Conservation (phyloP, 2,113 vertebrate genomes). For the Perognathus longimembris region DNA sequence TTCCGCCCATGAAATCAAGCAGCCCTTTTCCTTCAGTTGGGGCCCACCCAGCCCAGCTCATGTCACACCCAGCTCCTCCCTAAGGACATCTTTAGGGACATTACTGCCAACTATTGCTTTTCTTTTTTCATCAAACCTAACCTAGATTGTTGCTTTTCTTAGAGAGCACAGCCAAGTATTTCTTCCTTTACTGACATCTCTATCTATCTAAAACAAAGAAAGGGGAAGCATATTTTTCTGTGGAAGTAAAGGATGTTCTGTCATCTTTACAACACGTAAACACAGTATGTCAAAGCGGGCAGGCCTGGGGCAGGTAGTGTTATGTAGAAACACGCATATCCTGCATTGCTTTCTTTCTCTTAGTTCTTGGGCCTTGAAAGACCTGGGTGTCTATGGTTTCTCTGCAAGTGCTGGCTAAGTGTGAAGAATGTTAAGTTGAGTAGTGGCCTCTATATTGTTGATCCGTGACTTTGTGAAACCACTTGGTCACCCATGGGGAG, state of each 20-base stretch:
- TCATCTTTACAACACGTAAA: conserved; percentile 30
- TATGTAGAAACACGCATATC: accelerated
- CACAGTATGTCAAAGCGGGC: not conserved
- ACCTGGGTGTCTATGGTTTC: not conserved
- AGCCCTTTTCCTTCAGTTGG: too few relatives aligned
- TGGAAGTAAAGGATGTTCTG: not conserved
- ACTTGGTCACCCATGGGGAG: not conserved
- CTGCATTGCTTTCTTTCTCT: not conserved
- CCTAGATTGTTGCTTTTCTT: not conserved
- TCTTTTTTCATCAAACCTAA: not conserved
- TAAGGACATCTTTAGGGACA: too few relatives aligned
- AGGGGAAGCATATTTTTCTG: conserved; percentile 46
- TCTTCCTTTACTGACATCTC: conserved; percentile 23
- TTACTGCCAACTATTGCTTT: not conserved
- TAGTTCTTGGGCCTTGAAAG: not conserved
- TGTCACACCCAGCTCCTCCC: too few relatives aligned
- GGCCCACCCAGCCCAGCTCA: too few relatives aligned
- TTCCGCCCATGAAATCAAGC: not conserved
- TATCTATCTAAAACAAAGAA: not conserved
- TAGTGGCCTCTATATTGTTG: not conserved
- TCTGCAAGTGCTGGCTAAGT: too few relatives aligned
- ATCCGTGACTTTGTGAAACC: not conserved
- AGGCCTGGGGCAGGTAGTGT: not conserved
- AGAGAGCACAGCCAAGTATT: not conserved
- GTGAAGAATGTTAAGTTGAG: not conserved